Evolutionary conservation across 1,140 invertebrate genomes (phyloP).

Genomic region (Catajapyx aquilonaris): DNA sequence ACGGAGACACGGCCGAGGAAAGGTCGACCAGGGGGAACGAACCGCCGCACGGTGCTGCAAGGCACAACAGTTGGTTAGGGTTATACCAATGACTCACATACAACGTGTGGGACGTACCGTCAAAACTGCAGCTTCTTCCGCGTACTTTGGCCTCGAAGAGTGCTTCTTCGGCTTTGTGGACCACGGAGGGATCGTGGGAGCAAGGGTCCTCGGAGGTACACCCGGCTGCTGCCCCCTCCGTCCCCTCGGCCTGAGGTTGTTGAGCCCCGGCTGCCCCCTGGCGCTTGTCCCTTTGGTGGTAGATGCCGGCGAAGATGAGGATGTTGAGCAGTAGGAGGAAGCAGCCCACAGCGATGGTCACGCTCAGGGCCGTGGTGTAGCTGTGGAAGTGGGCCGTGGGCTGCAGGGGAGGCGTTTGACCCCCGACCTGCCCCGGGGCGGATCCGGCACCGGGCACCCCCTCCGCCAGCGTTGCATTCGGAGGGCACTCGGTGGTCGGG

Average conservation of each 20-base stretch:
- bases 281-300: conserved; percentile 56
- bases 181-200: neutral
- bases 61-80: no score
- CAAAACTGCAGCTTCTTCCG: neutral
- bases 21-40: neutral
- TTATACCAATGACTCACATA: no score
- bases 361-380: conserved; percentile 72
- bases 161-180: neutral
- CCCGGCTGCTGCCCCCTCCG: conserved; percentile 22
- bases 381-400: conserved; percentile 61
- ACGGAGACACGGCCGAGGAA: conserved; percentile 5
- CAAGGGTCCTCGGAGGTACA: neutral
- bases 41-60: no score
- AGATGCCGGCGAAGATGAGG: conserved; percentile 82
- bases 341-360: conserved; percentile 78
- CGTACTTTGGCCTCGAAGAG: neutral
- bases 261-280: conserved; percentile 41
- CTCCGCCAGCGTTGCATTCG: conserved; percentile 28
- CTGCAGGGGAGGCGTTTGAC: conserved; percentile 27
- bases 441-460: conserved; percentile 20
- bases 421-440: conserved; percentile 19
- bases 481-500: conserved; percentile 38
- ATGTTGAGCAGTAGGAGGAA: conserved; percentile 64
- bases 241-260: conserved; percentile 31
- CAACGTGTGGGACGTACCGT: no score